Percentiles rank a stretch among this genome's conserved stretches.
These are phyloP conservation scores for Lophochroa leadbeateri DNA, from an alignment of 2,113 vertebrate genomes.

Conservation along the genomic window DNA sequence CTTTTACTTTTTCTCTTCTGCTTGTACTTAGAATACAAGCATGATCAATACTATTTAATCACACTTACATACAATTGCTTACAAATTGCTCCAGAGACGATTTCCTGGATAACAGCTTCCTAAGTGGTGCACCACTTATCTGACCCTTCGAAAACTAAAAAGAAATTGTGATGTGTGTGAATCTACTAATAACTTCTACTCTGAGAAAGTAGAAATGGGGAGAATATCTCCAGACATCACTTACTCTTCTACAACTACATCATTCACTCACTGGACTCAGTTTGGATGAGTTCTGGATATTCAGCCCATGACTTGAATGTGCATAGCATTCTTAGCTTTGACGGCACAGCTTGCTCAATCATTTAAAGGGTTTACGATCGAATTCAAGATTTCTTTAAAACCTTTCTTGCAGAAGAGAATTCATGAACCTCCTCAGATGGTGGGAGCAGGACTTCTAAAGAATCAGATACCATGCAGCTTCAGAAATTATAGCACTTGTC, in stretches of 20 bases:
- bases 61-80: background rate
- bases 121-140: background rate
- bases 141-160: background rate
- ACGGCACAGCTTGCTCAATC: background rate
- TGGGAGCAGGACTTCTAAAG: background rate
- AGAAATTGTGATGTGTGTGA: background rate
- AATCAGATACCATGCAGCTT: accelerated
- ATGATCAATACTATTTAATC: background rate
- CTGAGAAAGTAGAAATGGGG: background rate
- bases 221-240: background rate
- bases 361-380: background rate
- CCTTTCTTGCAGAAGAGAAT: background rate
- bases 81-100: background rate
- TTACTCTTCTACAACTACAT: background rate
- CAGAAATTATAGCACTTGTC: background rate
- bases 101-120: background rate
- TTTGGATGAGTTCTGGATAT: background rate
- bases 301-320: background rate
- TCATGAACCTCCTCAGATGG: background rate
- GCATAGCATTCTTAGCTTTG: background rate
- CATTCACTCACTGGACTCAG: background rate
- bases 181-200: background rate
- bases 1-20: background rate
- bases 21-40: background rate
- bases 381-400: background rate